phyloP scores from a whole-genome alignment of 2,797 vertebrate species.

The Scomberomorus guttatus region DNA sequence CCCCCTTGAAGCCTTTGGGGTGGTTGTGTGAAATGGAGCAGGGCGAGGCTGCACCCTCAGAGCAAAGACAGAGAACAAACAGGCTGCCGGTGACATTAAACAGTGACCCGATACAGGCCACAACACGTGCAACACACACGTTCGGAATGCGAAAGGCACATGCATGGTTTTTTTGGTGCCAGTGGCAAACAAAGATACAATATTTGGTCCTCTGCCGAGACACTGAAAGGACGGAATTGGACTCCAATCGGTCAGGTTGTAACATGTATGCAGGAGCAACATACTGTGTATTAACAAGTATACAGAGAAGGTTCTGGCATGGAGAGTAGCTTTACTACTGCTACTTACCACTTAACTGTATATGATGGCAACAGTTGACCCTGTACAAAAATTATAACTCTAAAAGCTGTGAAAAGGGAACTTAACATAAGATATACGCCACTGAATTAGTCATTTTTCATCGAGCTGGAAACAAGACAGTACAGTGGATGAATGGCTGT shows the following conservation, averaged over 20 bases:
- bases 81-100: constrained; percentile 56
- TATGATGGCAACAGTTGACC: too few species aligned
- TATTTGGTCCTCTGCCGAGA: constrained; percentile 1
- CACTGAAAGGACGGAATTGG: not conserved
- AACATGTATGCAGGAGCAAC: not conserved
- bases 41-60: constrained; percentile 40
- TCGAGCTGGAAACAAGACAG: constrained; percentile 55
- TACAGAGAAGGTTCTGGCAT: not conserved
- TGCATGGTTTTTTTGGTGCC: not conserved
- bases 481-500: constrained; percentile 59
- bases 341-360: too few species aligned
- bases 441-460: constrained; percentile 57
- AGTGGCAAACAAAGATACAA: not conserved
- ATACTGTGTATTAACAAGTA: not conserved
- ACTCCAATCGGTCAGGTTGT: not conserved
- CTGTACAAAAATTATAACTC: not conserved
- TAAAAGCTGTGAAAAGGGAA: constrained; percentile 36
- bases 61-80: constrained; percentile 63
- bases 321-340: not conserved
- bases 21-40: constrained; percentile 22
- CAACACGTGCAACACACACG: constrained; percentile 23
- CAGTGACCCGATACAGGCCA: constrained; percentile 38
- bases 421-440: constrained; percentile 14
- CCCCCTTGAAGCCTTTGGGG: constrained; percentile 3
- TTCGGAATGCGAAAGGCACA: not conserved